phyloP scores from a whole-genome alignment of 2,888 invertebrate genomes.

The Trachelus troglodyta region DNA sequence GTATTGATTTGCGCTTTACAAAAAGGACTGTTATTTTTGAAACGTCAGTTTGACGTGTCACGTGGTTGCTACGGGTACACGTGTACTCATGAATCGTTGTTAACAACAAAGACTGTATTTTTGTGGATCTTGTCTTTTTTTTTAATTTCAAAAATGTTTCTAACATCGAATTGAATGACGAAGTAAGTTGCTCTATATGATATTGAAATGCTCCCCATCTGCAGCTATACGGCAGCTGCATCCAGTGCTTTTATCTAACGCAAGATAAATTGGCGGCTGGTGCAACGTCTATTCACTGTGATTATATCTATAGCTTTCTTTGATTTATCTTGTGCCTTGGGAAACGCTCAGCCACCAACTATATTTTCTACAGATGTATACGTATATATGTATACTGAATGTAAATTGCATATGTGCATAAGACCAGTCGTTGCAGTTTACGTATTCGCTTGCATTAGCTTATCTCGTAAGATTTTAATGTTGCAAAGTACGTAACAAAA shows the following conservation, averaged over 20 bases:
- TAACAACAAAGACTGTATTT: too few species aligned
- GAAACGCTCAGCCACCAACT: conserved; percentile 22
- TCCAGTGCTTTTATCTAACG: conserved; percentile 14
- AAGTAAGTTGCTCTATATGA: conserved; percentile 33
- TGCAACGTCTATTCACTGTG: conserved; percentile 30
- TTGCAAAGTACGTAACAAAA: neutral
- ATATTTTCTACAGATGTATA: conserved; percentile 21
- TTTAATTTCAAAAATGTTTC: too few species aligned
- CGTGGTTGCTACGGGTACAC: too few species aligned
- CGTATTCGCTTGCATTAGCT: neutral
- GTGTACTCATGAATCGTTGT: too few species aligned
- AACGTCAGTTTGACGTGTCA: too few species aligned
- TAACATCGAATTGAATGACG: too few species aligned
- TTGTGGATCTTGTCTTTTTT: too few species aligned
- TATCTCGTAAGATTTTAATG: neutral
- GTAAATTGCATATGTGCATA: neutral
- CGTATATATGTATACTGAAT: neutral
- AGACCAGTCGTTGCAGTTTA: neutral
- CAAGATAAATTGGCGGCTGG: conserved; percentile 33
- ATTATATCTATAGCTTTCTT: conserved; percentile 25
- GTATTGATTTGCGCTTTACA: too few species aligned
- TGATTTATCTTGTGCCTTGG: conserved; percentile 32
- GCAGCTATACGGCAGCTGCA: conserved; percentile 22
- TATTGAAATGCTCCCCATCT: conserved; percentile 36
- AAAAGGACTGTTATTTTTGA: too few species aligned